phyloP scores from a whole-genome alignment of 2,797 vertebrate species.

The Callimico goeldii region DNA sequence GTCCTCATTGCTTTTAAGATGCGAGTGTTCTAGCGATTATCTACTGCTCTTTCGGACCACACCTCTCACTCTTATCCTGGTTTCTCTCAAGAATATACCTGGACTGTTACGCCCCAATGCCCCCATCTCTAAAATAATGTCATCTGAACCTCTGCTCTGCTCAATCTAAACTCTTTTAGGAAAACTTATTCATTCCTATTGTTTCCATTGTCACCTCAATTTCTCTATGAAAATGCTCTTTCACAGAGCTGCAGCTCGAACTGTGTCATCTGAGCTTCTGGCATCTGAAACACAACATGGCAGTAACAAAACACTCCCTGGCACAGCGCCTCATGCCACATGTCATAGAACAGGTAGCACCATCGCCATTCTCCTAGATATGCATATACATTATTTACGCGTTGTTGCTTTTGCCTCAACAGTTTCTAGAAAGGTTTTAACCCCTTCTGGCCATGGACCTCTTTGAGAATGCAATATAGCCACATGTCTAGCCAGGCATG shows the following conservation, averaged over 20 bases:
- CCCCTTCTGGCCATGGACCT: not conserved
- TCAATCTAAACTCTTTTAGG: not conserved
- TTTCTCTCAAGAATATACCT: not conserved
- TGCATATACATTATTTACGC: not conserved
- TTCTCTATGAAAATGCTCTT: not conserved
- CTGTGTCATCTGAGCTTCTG: not conserved
- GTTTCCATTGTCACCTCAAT: not conserved
- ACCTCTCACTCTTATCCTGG: not conserved
- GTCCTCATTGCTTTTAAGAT: not conserved
- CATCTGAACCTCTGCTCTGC: not conserved
- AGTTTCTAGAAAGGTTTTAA: not conserved
- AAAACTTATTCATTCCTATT: not conserved
- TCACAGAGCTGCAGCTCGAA: not conserved
- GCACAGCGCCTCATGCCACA: not conserved
- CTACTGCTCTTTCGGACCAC: not conserved
- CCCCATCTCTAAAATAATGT: not conserved
- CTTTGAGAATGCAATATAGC: not conserved
- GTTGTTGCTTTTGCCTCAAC: not conserved
- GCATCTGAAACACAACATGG: not conserved
- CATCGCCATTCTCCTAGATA: not conserved
- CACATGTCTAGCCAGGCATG: too few relatives aligned
- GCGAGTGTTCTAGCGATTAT: not conserved
- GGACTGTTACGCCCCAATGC: not conserved
- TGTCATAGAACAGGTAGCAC: not conserved
- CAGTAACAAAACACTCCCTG: not conserved